Conservation (phyloP, 2,888 invertebrate genomes). For the Heliconius sara region DNA sequence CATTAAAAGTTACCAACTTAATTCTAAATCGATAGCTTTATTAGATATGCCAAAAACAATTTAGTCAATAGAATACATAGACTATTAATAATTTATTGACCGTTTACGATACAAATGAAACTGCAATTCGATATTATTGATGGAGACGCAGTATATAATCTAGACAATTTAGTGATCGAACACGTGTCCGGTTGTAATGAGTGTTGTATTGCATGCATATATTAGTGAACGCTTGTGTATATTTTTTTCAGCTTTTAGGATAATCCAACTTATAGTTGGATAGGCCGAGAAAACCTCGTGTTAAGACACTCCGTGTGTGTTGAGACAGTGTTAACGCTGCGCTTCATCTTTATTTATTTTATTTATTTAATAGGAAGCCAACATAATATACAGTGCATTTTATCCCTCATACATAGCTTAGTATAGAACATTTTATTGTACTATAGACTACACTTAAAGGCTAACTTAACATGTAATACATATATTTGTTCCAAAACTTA, state of each 20-base stretch:
- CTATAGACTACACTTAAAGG: too few relatives aligned
- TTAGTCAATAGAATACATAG: slow-evolving; percentile 28
- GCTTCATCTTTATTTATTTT: too few relatives aligned
- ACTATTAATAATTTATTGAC: slow-evolving; percentile 34
- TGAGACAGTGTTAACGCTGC: neutral
- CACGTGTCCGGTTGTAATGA: neutral
- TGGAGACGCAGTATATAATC: slow-evolving; percentile 29
- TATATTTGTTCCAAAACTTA: too few relatives aligned
- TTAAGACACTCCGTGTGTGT: neutral
- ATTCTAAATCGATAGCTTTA: slow-evolving; percentile 17
- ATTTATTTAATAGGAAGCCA: too few relatives aligned
- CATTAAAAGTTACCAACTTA: neutral
- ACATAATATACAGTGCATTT: too few relatives aligned
- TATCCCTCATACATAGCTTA: too few relatives aligned
- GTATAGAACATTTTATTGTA: too few relatives aligned
- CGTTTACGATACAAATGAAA: slow-evolving; percentile 39
- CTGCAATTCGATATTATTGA: slow-evolving; percentile 40
- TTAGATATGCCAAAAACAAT: slow-evolving; percentile 37
- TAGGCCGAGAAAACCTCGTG: neutral
- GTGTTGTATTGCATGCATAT: slow-evolving; percentile 11
- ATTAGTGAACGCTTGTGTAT: neutral
- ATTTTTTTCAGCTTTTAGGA: neutral
- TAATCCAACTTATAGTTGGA: neutral
- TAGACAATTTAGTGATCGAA: slow-evolving; percentile 21
- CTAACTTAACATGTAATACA: too few relatives aligned